phyloP scores from a whole-genome alignment of 2,888 invertebrate genomes.

The Anticlea derivata region DNA sequence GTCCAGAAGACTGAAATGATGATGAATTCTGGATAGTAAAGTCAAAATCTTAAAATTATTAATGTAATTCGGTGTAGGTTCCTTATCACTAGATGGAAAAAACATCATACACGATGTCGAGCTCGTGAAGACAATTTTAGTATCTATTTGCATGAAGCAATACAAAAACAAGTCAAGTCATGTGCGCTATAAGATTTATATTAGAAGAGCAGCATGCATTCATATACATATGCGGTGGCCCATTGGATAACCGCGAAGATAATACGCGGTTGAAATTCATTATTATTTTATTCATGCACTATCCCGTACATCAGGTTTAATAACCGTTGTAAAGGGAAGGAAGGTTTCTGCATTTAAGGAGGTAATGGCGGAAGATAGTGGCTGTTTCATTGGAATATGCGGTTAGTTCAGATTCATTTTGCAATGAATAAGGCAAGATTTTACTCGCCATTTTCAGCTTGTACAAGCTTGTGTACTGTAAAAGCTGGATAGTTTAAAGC shows the following conservation, averaged over 20 bases:
- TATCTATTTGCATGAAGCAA: no score
- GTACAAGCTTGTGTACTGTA: neutral
- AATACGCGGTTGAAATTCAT: slow-evolving; percentile 65
- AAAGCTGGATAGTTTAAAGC: no score
- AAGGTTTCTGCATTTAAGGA: slow-evolving; percentile 16
- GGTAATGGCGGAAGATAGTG: slow-evolving; percentile 16
- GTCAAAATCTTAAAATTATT: no score
- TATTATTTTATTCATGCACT: slow-evolving; percentile 75
- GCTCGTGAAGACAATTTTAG: no score
- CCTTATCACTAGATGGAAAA: no score
- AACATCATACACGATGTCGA: no score
- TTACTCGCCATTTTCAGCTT: neutral
- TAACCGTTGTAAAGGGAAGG: slow-evolving; percentile 33
- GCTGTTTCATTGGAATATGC: slow-evolving; percentile 12
- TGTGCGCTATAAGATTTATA: slow-evolving; percentile 1
- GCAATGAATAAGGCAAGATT: neutral
- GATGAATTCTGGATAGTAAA: no score
- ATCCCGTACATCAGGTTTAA: slow-evolving; percentile 51
- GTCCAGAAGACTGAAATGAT: no score
- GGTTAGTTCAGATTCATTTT: neutral
- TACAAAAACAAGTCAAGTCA: slow-evolving; percentile 1
- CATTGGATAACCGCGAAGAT: slow-evolving; percentile 59
- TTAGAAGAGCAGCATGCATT: slow-evolving; percentile 8
- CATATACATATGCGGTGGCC: slow-evolving; percentile 58
- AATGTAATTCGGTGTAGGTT: no score